Evolutionary conservation across 2,113 vertebrate species (phyloP), one percentile per base, ranked within the genome.

Genomic region (Hipposideros armiger): DNA sequence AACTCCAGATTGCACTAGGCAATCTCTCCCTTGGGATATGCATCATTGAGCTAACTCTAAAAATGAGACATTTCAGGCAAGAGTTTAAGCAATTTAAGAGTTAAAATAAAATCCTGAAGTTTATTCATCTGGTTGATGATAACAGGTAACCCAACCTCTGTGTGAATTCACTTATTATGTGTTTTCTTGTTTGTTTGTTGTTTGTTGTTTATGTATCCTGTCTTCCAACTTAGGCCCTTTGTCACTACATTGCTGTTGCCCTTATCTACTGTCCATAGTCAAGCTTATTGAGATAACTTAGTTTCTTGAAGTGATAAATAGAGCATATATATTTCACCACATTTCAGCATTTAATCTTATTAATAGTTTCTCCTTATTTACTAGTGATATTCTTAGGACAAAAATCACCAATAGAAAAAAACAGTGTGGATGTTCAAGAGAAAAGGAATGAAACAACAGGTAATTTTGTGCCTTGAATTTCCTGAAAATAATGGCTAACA

Each of bases 361-460:
- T 47, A n/a, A 58, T 20, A n/a, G 13, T 40, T 81, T 95, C 74
- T 89, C 32, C 54, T 95, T 83, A 24, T n/a, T 87, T 82, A 66
- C 70, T 64, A 95, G 95, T 92, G 67, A 52, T n/a, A 73, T 20
- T 42, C 4, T 62, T 90, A 67, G 32, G 45, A 62, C 67, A 56
- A 78, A 95, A 83, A 17, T 24, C 24, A 16, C 22, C 85, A 60
- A 7, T 11, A 78, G 54, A 87, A 83, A 70, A 78, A 28, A 28
- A 5, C 50, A 20, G 0, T 26, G 11, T n/a, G 64, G 9, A 87
- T 30, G 9, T 15, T 56, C 81, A 73, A 74, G 42, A 83, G 69
- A 62, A 69, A 20, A 58, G 15, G n/a, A 87, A 4, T 7, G 10
- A 78, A 50, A 40, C 54, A 40, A 82, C 74, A 92, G 97, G 94